phyloP scores from a whole-genome alignment of 2,888 invertebrate genomes.

The Hyppa rectilinea region DNA sequence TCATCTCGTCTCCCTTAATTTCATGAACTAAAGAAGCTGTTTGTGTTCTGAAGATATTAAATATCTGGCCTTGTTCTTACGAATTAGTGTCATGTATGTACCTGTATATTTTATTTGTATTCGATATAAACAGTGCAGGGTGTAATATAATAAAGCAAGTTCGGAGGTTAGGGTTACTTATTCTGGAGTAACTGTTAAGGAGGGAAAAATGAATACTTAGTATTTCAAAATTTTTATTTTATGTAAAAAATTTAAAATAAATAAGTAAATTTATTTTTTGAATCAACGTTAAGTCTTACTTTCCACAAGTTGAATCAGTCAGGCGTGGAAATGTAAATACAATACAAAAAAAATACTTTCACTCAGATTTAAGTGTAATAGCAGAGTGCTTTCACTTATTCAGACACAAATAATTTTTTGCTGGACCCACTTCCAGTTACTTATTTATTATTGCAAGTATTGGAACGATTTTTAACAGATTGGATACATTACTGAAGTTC shows the following conservation, averaged over 20 bases:
- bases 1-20: too few species aligned
- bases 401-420: constrained; percentile 1
- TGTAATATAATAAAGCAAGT: not conserved
- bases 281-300: too few species aligned
- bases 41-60: not conserved
- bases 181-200: not conserved
- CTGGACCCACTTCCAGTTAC: not conserved
- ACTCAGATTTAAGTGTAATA: not conserved
- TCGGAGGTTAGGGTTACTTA: not conserved
- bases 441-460: not conserved
- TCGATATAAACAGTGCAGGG: not conserved
- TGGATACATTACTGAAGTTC: not conserved
- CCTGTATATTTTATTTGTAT: not conserved
- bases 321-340: constrained; percentile 16
- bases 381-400: constrained; percentile 24
- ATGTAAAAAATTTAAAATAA: too few species aligned
- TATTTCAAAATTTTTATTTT: too few species aligned
- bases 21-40: not conserved
- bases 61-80: not conserved
- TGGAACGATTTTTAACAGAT: not conserved
- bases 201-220: not conserved
- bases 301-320: constrained; percentile 7
- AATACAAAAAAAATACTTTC: constrained; percentile 32
- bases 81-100: not conserved
- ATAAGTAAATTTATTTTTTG: too few species aligned